Conservation (phyloP, 2,888 invertebrate species). For the Gymnosoma rotundatum region DNA sequence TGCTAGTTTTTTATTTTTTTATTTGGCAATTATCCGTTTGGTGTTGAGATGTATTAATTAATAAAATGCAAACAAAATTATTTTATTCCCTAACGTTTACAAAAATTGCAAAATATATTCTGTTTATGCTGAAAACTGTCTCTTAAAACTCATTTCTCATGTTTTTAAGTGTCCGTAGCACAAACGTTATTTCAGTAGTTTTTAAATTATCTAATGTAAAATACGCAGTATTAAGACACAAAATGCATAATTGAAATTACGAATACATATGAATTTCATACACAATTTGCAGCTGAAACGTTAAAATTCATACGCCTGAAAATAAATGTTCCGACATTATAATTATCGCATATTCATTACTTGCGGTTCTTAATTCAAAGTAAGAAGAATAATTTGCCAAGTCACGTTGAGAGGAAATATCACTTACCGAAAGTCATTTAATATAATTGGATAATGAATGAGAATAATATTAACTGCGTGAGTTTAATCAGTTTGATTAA, state of each 20-base stretch:
- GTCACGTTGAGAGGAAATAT: constrained; percentile 74
- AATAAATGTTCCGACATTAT: too few relatives aligned
- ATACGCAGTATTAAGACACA: neutral
- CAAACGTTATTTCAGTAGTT: neutral
- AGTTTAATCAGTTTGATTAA: constrained; percentile 64
- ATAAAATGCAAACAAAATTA: too few relatives aligned
- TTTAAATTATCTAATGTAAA: too few relatives aligned
- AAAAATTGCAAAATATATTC: too few relatives aligned
- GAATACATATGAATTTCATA: neutral
- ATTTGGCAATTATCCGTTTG: too few relatives aligned
- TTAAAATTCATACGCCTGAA: too few relatives aligned
- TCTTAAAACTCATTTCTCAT: neutral
- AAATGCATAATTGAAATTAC: neutral
- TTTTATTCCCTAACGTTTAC: too few relatives aligned
- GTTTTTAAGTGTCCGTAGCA: neutral
- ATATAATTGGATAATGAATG: constrained; percentile 79
- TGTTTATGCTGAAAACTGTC: too few relatives aligned
- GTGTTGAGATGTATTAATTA: too few relatives aligned
- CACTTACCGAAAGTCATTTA: constrained; percentile 78
- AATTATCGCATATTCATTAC: neutral
- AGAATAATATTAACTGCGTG: constrained; percentile 70
- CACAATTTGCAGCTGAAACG: neutral
- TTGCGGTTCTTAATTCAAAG: neutral
- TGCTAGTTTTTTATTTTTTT: too few relatives aligned
- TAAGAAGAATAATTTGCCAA: neutral